These are phyloP conservation scores for Thymelicus lineola DNA, from an alignment of 2,888 invertebrate genomes.

Conservation along the genomic window DNA sequence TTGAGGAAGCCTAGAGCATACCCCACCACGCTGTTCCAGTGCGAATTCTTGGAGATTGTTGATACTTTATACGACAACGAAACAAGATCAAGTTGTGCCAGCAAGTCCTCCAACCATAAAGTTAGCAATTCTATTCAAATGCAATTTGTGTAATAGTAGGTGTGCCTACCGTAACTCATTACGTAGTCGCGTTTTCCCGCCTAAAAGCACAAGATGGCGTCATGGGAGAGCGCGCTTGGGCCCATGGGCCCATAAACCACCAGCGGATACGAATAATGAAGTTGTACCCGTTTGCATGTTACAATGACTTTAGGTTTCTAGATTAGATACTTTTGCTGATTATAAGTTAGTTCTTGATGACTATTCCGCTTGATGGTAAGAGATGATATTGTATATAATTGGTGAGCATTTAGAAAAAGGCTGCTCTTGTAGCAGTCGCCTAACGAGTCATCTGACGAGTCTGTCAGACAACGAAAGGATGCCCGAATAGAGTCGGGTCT, in stretches of 20 bases:
- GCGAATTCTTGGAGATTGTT: too few species aligned
- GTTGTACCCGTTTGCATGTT: conserved; percentile 43
- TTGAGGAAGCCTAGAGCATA: too few species aligned
- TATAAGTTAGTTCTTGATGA: too few species aligned
- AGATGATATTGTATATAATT: too few species aligned
- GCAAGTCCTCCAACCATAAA: conserved; percentile 17
- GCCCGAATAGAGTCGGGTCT: too few species aligned
- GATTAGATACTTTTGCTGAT: too few species aligned
- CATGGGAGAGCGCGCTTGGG: conserved; percentile 74
- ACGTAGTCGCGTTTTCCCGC: conserved; percentile 68
- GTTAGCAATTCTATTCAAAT: conserved; percentile 35
- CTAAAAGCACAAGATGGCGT: conserved; percentile 73
- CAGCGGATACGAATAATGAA: conserved; percentile 52
- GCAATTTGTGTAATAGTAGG: conserved; percentile 36
- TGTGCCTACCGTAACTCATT: conserved; percentile 42
- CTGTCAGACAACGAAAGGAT: too few species aligned
- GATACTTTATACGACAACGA: background rate
- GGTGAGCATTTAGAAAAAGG: too few species aligned
- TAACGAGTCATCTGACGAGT: too few species aligned
- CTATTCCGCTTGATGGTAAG: too few species aligned
- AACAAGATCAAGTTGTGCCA: conserved; percentile 11
- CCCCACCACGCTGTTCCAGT: too few species aligned
- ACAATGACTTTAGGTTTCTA: conserved; percentile 16
- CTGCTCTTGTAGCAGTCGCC: too few species aligned
- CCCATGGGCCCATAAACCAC: conserved; percentile 77